phyloP scores from a whole-genome alignment of 2,888 invertebrate genomes.

The Chrysodeixis includens region DNA sequence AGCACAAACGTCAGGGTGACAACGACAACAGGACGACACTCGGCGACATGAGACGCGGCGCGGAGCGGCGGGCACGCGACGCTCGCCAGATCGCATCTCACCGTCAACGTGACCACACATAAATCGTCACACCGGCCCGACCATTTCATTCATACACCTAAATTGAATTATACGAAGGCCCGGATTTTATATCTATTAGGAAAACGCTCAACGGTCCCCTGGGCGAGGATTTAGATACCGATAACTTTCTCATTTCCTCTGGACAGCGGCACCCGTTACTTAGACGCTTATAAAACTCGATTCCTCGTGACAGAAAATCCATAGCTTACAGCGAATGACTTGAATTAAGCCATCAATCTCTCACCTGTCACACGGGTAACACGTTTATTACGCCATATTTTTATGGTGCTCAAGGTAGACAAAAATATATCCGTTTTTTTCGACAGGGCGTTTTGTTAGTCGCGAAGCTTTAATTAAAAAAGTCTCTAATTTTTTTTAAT shows the following conservation, averaged over 20 bases:
- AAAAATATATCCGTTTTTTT: slow-evolving; percentile 54
- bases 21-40: slow-evolving; percentile 32
- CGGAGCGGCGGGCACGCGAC: slow-evolving; percentile 14
- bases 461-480: too few species aligned
- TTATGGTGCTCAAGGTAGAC: slow-evolving; percentile 63
- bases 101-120: slow-evolving; percentile 73
- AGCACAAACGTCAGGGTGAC: slow-evolving; percentile 56
- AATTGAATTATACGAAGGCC: slow-evolving; percentile 85
- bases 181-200: slow-evolving; percentile 87
- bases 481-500: too few species aligned
- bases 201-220: slow-evolving; percentile 80
- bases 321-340: slow-evolving; percentile 63
- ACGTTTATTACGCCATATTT: slow-evolving; percentile 70
- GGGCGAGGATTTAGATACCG: slow-evolving; percentile 85
- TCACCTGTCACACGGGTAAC: slow-evolving; percentile 72
- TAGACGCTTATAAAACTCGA: slow-evolving; percentile 73
- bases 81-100: slow-evolving; percentile 58
- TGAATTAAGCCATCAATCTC: slow-evolving; percentile 79
- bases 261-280: slow-evolving; percentile 74
- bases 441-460: slow-evolving; percentile 50
- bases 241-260: slow-evolving; percentile 88
- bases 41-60: slow-evolving; percentile 32
- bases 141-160: slow-evolving; percentile 72
- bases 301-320: slow-evolving; percentile 70
- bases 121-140: slow-evolving; percentile 68